Evolutionary conservation across 2,888 invertebrate genomes (phyloP), one percentile per base, ranked within the genome.

Genomic region (Allolobophora icterica): DNA sequence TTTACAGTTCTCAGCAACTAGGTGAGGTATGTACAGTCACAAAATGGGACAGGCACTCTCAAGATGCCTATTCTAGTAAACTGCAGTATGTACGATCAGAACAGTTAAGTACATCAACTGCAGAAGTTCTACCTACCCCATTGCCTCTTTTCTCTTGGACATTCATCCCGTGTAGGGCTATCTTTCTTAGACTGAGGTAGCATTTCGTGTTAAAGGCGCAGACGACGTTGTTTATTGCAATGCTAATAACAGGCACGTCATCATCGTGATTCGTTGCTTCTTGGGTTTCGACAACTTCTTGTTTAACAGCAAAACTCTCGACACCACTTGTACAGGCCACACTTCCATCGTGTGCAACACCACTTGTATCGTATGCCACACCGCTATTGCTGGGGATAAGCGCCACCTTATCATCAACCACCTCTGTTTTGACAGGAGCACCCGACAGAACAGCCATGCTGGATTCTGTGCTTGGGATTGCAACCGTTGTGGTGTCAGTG

Each of bases 191-290:
- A 96, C 99, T 98, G 94, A 99, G 96, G 96, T 99, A 99, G 96
- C 99, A 99, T 95, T 98, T 97, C 93, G 99, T 98, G 96, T 97
- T 98, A 96, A 99, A 98, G 96, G 97, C 98, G 96, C 98, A 98
- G 95, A 98, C 99, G 94, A 99, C 99, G 96, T 99, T 99, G 96
- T 98, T 99, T 96, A 99, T 98, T 95, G 97, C 97, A 95, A 99
- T 98, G 96, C 98, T 98, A 95, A 98, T 93, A 33, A 94, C 94
- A 35, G 92, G 92, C 45, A 30, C 84, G n/a, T 91, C 91, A n/a
- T 91, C 84, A n/a, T 84, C 42, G 30, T 38, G 34, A 35, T 40
- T 34, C 34, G 87, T 87, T 38, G 34, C 35, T 87, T 34, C 38
- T 34, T 24, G 4, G 38, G 38, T 11, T 87, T 17, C 35, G 35